These are phyloP conservation scores for Lamellibrachia columna DNA, from an alignment of 2,888 invertebrate species.

Conservation along the genomic window DNA sequence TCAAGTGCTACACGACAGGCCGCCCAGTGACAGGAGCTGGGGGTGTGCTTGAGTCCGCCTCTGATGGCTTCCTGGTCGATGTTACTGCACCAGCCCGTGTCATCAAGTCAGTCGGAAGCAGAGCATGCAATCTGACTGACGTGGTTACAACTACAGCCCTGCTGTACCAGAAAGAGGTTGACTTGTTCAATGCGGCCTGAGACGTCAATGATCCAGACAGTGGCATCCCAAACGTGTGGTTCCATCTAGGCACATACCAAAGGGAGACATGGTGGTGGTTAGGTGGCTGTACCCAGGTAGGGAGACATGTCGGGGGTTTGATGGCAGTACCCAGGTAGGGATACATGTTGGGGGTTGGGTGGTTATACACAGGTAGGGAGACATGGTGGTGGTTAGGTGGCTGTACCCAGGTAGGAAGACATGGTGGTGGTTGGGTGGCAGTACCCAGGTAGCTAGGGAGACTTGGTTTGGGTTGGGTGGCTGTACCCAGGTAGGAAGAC, in stretches of 20 bases:
- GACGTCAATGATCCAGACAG: background rate
- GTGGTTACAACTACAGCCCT: background rate
- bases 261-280: too few relatives aligned
- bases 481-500: too few relatives aligned
- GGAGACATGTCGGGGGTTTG: too few relatives aligned
- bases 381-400: too few relatives aligned
- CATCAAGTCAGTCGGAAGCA: background rate
- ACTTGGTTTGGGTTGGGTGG: too few relatives aligned
- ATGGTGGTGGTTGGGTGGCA: too few relatives aligned
- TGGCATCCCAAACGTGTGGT: background rate
- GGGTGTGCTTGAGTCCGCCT: background rate
- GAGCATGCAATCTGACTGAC: background rate
- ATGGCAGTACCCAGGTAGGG: too few relatives aligned
- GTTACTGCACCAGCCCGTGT: background rate
- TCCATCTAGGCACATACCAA: background rate
- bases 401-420: too few relatives aligned
- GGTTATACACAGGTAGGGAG: too few relatives aligned
- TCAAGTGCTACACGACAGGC: slow-evolving; percentile 20
- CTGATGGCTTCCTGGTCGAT: slow-evolving; percentile 6
- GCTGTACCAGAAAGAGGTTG: background rate
- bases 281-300: too few relatives aligned
- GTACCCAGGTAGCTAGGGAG: background rate
- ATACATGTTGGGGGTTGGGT: too few relatives aligned
- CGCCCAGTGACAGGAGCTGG: slow-evolving; percentile 26
- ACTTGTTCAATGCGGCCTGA: background rate